Evolutionary conservation across 2,888 invertebrate genomes (phyloP).

Genomic region (Andrena minutula): DNA sequence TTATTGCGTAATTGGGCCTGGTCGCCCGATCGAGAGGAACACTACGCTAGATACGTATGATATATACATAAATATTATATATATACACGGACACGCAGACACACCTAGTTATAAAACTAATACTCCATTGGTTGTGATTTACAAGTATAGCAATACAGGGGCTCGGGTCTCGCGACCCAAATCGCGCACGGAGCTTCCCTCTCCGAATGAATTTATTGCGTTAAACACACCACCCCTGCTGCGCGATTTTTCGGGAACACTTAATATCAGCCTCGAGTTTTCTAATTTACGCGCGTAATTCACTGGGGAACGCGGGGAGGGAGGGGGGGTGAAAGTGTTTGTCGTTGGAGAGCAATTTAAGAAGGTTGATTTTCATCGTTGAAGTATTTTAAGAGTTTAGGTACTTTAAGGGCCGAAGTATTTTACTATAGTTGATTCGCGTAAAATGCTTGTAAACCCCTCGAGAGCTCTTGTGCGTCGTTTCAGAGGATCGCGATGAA

Average conservation of each 20-base stretch:
- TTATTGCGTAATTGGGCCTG: conserved; percentile 63
- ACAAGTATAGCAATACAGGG: conserved; percentile 81
- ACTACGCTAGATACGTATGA: conserved; percentile 65
- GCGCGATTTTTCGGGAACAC: conserved; percentile 8
- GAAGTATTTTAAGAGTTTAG: conserved; percentile 1
- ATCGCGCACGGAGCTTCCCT: conserved; percentile 55
- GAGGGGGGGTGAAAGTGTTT: background rate
- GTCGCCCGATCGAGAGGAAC: conserved; percentile 62
- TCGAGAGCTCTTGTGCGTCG: background rate
- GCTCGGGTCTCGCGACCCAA: conserved; percentile 56
- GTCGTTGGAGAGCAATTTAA: background rate
- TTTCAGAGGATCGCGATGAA: background rate
- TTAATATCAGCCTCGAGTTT: conserved; percentile 2
- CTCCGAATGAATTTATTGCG: conserved; percentile 39
- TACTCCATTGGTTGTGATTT: conserved; percentile 85
- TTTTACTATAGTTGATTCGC: conserved; percentile 2
- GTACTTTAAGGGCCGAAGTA: background rate
- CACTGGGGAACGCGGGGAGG: background rate
- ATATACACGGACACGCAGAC: conserved; percentile 60
- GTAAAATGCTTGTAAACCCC: background rate
- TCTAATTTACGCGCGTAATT: background rate
- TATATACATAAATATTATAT: conserved; percentile 54
- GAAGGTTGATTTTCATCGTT: conserved; percentile 5
- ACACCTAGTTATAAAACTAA: conserved; percentile 78
- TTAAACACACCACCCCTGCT: conserved; percentile 2